A percentile compares a stretch with the other conserved stretches of the same genome.
These are phyloP conservation scores for Chesias legatella DNA, from an alignment of 2,888 invertebrate genomes.

Conservation along the genomic window DNA sequence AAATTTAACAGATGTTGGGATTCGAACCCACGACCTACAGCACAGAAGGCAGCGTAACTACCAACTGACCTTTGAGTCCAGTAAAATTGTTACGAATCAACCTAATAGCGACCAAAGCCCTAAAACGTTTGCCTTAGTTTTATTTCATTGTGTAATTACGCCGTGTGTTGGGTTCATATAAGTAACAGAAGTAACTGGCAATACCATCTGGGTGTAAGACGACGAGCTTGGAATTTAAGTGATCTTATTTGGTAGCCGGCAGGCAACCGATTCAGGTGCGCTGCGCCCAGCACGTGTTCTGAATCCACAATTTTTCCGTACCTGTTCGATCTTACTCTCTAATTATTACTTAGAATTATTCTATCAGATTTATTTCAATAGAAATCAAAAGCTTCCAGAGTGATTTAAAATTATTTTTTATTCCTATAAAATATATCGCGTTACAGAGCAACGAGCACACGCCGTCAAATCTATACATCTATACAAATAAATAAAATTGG, in stretches of 20 bases:
- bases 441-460: no score
- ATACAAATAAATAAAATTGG: no score
- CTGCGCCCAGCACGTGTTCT: conserved; percentile 55
- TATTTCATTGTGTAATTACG: conserved; percentile 74
- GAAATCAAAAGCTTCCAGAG: conserved; percentile 11
- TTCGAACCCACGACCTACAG: no score
- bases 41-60: no score
- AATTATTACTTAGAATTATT: conserved; percentile 58
- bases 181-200: conserved; percentile 61
- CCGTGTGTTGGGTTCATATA: conserved; percentile 59
- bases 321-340: conserved; percentile 54
- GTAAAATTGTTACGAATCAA: no score
- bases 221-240: conserved; percentile 74
- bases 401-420: conserved; percentile 1
- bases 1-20: no score
- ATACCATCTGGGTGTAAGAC: conserved; percentile 63
- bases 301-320: conserved; percentile 64
- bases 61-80: no score
- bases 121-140: conserved; percentile 55
- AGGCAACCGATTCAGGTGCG: conserved; percentile 58
- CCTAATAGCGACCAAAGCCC: conserved; percentile 46
- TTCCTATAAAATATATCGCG: no score
- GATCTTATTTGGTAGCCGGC: conserved; percentile 68
- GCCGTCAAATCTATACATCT: no score
- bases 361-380: conserved; percentile 50